A percentile compares a stretch with the other conserved stretches of the same genome.
phyloP scores from a whole-genome alignment of 2,797 vertebrate species.

The Thalassophryne amazonica region DNA sequence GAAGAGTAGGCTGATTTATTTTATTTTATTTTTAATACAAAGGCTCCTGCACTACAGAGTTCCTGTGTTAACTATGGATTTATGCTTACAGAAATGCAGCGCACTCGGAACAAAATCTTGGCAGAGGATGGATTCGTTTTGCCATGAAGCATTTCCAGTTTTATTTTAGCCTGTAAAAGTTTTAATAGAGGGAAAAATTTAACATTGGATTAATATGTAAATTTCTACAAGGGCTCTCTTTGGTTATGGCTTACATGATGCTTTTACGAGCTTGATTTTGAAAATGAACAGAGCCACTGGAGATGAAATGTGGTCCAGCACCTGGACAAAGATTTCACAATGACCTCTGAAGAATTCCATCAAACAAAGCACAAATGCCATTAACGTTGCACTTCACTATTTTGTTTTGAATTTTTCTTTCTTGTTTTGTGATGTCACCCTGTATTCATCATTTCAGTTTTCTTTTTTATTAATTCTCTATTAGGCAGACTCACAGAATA shows the following conservation, averaged over 20 bases:
- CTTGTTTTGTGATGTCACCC: neutral
- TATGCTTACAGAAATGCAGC: constrained; percentile 49
- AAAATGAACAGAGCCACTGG: constrained; percentile 71
- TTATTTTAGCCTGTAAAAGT: constrained; percentile 77
- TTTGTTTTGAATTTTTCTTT: too few species aligned
- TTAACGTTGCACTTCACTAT: constrained; percentile 23
- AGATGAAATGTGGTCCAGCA: constrained; percentile 70
- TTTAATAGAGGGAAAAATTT: constrained; percentile 77
- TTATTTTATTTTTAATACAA: constrained; percentile 8
- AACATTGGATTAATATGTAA: constrained; percentile 83
- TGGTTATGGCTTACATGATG: constrained; percentile 76
- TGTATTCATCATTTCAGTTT: too few species aligned
- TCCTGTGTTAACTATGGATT: constrained; percentile 35
- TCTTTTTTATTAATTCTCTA: too few species aligned
- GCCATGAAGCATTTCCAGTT: constrained; percentile 76
- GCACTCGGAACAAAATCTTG: constrained; percentile 61
- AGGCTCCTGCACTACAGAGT: constrained; percentile 24
- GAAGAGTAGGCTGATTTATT: too few species aligned
- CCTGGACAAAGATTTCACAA: constrained; percentile 51
- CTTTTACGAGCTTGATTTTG: constrained; percentile 83
- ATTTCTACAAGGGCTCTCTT: constrained; percentile 72
- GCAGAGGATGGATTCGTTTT: constrained; percentile 70
- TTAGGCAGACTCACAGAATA: too few species aligned
- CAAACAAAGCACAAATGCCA: constrained; percentile 45
- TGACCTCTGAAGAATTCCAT: constrained; percentile 55